These are phyloP conservation scores for Clarias pachynema DNA, from an alignment of 2,797 vertebrate species.

Conservation along the genomic window DNA sequence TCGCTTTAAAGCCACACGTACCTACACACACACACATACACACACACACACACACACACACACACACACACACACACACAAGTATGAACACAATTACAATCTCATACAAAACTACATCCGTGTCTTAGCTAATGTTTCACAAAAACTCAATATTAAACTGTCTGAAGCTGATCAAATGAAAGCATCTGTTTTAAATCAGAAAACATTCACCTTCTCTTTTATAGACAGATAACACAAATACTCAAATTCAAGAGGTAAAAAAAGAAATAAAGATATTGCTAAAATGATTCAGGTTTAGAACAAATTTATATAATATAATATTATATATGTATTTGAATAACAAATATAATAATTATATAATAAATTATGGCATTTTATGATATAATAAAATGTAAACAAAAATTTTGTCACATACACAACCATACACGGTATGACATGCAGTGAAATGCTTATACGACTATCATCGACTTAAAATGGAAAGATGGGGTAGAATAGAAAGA, in stretches of 20 bases:
- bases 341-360: not conserved
- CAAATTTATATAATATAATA: too few relatives aligned
- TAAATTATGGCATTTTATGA: too few relatives aligned
- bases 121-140: not conserved
- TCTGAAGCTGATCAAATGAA: not conserved
- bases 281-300: not conserved
- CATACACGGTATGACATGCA: too few relatives aligned
- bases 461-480: too few relatives aligned
- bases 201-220: not conserved
- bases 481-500: too few relatives aligned
- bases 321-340: not conserved
- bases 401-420: too few relatives aligned
- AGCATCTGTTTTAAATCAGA: not conserved
- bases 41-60: not conserved
- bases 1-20: conserved; percentile 95
- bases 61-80: not conserved
- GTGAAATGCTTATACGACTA: too few relatives aligned
- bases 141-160: not conserved
- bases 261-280: not conserved
- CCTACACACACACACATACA: conserved; percentile 70
- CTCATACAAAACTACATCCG: not conserved
- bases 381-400: too few relatives aligned
- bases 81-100: not conserved
- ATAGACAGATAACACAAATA: not conserved
- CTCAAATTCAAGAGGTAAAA: not conserved